Evolutionary conservation across 2,888 invertebrate genomes (phyloP).

Genomic region (Aphrophora alni): DNA sequence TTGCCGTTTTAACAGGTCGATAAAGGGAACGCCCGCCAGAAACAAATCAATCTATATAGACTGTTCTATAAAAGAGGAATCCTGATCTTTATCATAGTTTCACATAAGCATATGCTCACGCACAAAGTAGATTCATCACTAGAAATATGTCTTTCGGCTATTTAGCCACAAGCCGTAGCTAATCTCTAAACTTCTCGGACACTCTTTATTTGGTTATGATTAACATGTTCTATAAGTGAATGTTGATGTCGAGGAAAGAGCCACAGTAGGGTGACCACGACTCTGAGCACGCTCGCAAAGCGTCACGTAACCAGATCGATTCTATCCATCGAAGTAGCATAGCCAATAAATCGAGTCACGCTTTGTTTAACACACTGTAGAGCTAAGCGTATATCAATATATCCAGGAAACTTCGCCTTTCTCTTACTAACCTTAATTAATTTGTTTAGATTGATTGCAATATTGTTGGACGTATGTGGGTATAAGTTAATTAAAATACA

Average conservation of each 20-base stretch:
- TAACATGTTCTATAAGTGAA: not conserved
- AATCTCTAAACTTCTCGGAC: too few species aligned
- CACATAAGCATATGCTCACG: too few species aligned
- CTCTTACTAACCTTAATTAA: not conserved
- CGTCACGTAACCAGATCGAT: not conserved
- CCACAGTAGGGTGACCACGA: not conserved
- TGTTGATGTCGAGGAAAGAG: not conserved
- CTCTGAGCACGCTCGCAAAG: not conserved
- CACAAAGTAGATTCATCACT: too few species aligned
- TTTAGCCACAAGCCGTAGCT: too few species aligned
- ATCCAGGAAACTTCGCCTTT: not conserved
- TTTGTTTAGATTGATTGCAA: not conserved
- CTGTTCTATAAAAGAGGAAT: too few species aligned
- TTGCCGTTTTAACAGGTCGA: too few species aligned
- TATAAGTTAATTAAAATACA: not conserved
- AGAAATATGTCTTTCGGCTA: too few species aligned
- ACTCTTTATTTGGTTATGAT: too few species aligned
- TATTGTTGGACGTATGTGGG: not conserved
- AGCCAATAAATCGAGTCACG: slow-evolving; percentile 2
- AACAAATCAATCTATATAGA: too few species aligned
- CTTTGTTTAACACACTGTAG: not conserved
- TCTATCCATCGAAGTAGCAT: not conserved
- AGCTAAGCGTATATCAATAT: not conserved
- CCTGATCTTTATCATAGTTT: too few species aligned
- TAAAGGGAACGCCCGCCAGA: too few species aligned